A percentile compares a stretch with the other conserved stretches of the same genome.
These are phyloP conservation scores for Caenorhabditis remanei DNA, from an alignment of 1,140 invertebrate genomes.

Conservation along the genomic window DNA sequence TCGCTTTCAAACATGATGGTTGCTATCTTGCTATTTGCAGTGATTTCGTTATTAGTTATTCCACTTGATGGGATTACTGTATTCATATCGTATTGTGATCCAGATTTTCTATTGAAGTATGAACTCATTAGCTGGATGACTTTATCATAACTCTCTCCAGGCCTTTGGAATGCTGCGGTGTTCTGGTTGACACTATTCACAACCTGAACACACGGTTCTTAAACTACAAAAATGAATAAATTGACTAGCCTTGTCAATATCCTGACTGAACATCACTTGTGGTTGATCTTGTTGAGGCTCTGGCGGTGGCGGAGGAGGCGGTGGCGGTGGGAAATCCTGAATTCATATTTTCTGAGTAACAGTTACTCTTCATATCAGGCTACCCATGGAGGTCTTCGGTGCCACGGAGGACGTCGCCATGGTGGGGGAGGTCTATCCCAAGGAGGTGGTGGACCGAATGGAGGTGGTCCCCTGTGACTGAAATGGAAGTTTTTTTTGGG, in stretches of 20 bases:
- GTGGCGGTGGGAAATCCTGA: not conserved
- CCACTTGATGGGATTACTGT: conserved; percentile 13
- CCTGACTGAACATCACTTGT: conserved; percentile 48
- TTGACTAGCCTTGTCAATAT: conserved; percentile 19
- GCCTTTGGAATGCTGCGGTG: conserved; percentile 12
- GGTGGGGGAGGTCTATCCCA: conserved; percentile 19
- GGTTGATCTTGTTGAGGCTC: conserved; percentile 22
- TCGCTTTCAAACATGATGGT: conserved; percentile 53
- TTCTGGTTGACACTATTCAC: conserved; percentile 35
- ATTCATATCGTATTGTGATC: conserved; percentile 40
- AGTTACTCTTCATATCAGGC: not conserved
- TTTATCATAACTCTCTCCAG: conserved; percentile 44
- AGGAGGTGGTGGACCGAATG: conserved; percentile 27
- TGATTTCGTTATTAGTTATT: conserved; percentile 38
- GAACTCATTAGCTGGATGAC: conserved; percentile 40
- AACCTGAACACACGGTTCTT: not conserved
- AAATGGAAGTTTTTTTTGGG: not conserved
- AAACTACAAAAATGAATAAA: too few relatives aligned
- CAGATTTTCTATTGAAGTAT: conserved; percentile 40
- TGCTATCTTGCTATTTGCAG: conserved; percentile 51
- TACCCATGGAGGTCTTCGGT: conserved; percentile 28
- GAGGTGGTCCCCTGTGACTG: not conserved
- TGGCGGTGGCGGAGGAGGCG: conserved; percentile 15
- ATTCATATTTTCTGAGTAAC: not conserved
- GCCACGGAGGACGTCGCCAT: conserved; percentile 13